phyloP scores from a whole-genome alignment of 1,140 invertebrate genomes.

The Euwallacea fornicatus region DNA sequence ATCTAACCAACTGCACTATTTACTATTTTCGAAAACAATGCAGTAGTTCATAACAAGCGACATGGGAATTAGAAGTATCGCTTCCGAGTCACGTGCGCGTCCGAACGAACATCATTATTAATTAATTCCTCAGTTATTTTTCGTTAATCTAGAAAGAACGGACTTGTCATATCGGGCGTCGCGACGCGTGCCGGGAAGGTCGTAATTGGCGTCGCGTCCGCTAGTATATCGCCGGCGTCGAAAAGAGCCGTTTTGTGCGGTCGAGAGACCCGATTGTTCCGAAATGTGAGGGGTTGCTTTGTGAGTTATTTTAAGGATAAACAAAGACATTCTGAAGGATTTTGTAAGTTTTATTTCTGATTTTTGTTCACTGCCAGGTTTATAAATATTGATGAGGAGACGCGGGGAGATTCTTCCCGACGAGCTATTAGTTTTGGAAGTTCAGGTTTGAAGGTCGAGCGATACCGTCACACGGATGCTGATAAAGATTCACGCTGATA shows the following conservation, averaged over 20 bases:
- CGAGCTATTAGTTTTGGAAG: too few species aligned
- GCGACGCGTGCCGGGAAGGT: slow-evolving; percentile 18
- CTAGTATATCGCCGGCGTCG: slow-evolving; percentile 11
- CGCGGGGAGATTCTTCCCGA: too few species aligned
- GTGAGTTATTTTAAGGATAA: too few species aligned
- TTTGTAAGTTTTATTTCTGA: too few species aligned
- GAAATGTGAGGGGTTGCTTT: slow-evolving; percentile 5
- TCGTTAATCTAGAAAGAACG: background rate
- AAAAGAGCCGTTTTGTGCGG: slow-evolving; percentile 1
- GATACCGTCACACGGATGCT: too few species aligned
- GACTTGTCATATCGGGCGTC: slow-evolving; percentile 23
- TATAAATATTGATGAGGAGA: too few species aligned
- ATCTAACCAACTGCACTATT: slow-evolving; percentile 28
- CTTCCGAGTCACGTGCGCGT: background rate
- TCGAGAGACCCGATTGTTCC: background rate
- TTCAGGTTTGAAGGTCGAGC: too few species aligned
- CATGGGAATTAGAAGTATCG: background rate
- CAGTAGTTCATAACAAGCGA: too few species aligned
- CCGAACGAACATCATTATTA: background rate
- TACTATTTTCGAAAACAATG: background rate
- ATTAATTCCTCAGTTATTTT: too few species aligned
- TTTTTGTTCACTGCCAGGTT: too few species aligned
- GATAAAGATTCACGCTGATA: too few species aligned
- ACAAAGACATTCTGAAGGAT: too few species aligned
- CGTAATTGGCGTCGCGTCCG: slow-evolving; percentile 14